These are phyloP conservation scores for Echinops telfairi DNA, from an alignment of 2,113 vertebrate species.

Conservation along the genomic window DNA sequence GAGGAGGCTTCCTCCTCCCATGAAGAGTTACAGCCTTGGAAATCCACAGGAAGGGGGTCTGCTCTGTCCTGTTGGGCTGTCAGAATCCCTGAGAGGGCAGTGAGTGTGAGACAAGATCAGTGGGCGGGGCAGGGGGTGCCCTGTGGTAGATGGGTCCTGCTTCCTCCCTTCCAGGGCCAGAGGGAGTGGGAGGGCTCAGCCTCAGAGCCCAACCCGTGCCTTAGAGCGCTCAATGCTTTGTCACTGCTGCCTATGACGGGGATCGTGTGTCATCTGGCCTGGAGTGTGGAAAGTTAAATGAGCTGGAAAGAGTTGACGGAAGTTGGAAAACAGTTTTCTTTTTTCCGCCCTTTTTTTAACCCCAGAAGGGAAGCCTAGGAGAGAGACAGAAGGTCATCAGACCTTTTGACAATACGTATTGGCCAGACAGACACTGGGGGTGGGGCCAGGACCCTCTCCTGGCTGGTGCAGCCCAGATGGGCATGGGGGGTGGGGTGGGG, in stretches of 20 bases:
- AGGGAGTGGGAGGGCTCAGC: too few relatives aligned
- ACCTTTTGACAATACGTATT: constrained; percentile 49
- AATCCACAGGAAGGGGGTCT: too few relatives aligned
- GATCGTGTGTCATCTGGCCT: constrained; percentile 66
- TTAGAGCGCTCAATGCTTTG: fast-evolving
- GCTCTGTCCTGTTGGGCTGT: too few relatives aligned
- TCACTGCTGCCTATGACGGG: neutral
- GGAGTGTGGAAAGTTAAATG: constrained; percentile 69
- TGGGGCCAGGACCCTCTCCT: neutral
- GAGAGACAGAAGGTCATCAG: neutral
- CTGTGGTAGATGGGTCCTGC: too few relatives aligned
- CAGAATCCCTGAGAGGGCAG: too few relatives aligned
- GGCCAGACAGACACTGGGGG: too few relatives aligned
- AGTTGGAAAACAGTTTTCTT: constrained; percentile 26
- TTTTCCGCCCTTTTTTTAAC: neutral
- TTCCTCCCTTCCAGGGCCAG: neutral
- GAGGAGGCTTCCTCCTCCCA: too few relatives aligned
- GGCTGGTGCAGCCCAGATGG: neutral
- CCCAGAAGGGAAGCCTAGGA: neutral
- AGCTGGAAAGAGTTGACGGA: constrained; percentile 75
- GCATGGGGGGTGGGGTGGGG: neutral
- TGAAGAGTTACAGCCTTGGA: too few relatives aligned
- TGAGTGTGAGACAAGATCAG: fast-evolving
- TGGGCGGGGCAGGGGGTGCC: neutral
- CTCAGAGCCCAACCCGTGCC: neutral